phyloP scores from a whole-genome alignment of 2,797 vertebrate genomes.

The Eulemur rubriventer region DNA sequence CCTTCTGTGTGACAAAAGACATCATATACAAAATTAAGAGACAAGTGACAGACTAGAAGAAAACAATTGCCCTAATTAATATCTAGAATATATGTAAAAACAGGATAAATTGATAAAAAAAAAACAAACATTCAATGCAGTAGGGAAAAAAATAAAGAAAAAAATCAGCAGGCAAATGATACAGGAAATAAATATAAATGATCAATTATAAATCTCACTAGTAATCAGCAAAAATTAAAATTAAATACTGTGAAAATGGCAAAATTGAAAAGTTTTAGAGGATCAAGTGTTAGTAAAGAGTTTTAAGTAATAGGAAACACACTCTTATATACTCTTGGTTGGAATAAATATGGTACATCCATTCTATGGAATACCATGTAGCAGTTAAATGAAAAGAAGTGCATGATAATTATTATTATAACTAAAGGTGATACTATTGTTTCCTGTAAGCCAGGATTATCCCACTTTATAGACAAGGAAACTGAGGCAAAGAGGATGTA shows the following conservation, averaged over 20 bases:
- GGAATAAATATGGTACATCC: neutral
- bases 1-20: neutral
- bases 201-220: neutral
- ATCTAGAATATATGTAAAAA: neutral
- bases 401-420: neutral
- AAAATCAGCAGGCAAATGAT: neutral
- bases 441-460: neutral
- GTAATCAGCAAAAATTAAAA: conserved; percentile 7
- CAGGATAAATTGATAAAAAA: neutral
- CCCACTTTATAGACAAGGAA: neutral
- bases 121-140: neutral
- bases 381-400: neutral
- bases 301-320: neutral
- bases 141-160: neutral
- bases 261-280: neutral
- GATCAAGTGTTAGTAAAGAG: neutral
- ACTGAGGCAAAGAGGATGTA: neutral
- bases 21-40: neutral
- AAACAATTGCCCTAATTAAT: neutral
- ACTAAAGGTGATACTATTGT: neutral
- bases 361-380: neutral
- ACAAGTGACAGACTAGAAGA: neutral
- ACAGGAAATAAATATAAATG: neutral
- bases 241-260: neutral
- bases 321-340: neutral